Percentiles rank a stretch among this genome's conserved stretches.
Conservation (phyloP, 2,888 invertebrate genomes). For the Cryptocheilus praepositus region DNA sequence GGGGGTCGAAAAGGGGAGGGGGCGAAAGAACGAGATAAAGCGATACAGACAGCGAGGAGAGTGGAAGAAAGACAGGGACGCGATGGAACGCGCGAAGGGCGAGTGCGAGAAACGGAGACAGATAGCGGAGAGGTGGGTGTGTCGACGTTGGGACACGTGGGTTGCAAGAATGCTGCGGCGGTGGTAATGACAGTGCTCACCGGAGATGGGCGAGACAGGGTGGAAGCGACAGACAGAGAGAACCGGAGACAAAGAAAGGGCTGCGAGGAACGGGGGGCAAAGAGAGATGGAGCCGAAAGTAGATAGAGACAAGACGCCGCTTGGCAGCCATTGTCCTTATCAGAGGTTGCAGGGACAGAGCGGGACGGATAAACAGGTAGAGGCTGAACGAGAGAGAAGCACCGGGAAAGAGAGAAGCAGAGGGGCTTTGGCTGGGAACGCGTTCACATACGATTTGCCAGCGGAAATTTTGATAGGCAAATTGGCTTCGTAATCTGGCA, state of each 20-base stretch:
- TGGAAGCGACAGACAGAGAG: slow-evolving; percentile 15
- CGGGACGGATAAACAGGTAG: too few species aligned
- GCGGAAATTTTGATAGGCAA: too few species aligned
- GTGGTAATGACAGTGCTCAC: slow-evolving; percentile 29
- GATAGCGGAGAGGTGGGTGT: too few species aligned
- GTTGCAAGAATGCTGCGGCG: slow-evolving; percentile 18
- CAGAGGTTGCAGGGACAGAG: slow-evolving; percentile 18
- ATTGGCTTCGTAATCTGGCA: too few species aligned
- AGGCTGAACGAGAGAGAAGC: too few species aligned
- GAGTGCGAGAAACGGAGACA: background rate
- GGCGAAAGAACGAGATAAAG: background rate
- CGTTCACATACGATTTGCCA: too few species aligned
- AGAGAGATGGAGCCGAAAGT: slow-evolving; percentile 24
- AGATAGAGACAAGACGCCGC: slow-evolving; percentile 48
- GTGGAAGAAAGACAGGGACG: background rate
- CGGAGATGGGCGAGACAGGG: slow-evolving; percentile 32
- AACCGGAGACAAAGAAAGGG: slow-evolving; percentile 14
- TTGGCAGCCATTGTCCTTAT: slow-evolving; percentile 63
- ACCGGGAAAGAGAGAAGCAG: too few species aligned
- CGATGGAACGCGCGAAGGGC: background rate
- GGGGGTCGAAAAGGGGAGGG: background rate
- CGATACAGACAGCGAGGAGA: background rate
- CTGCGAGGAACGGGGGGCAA: slow-evolving; percentile 8
- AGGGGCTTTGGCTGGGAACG: too few species aligned
- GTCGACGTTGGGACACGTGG: slow-evolving; percentile 15